Base-by-base conservation (phyloP, 2,113 vertebrate genomes). In the Monopterus albus region DNA sequence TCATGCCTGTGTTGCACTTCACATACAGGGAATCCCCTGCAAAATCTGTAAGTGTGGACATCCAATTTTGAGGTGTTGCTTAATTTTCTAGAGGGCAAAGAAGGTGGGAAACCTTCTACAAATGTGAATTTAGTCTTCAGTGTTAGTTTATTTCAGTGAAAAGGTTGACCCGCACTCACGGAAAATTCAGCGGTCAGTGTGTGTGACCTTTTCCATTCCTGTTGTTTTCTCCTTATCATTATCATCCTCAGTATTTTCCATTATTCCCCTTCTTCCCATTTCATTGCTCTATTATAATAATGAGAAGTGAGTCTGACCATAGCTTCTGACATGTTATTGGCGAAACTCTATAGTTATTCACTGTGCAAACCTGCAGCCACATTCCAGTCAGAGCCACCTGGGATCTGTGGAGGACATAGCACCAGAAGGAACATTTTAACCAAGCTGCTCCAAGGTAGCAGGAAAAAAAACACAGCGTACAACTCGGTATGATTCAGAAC, bases 391-490 rank as follows among this genome's bases (percentile, higher is more conserved):
- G 39, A 70, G 51, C 56, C 76, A 28, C 46, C 26, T 0, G 68
- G 71, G 74, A 68, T 57, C 60, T 10, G 65, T 11, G 70, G 87
- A 79, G 65, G 82, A 81, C 46, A 0, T 35, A n/a, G 29, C 63
- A 64, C 23, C 63, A 59, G 49, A 56, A 50, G 35, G 69, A 88
- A 65, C 33, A 13, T 66, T 75, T 59, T 55, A 42, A 67, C 58
- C 49, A 5, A 72, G 58, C 81, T 29, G 70, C 42, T 74, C 53
- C 35, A 43, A 76, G 67, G 38, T 42, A 74, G 57, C 61, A 36
- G 76, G 46, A 58, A 66, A 72, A 61, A 80, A 55, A 49, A n/a
- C 26, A 31, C 56, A 47, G 58, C 4, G 62, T 26, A 55, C 38
- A 56, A 43, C 59, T 42, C 46, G 18, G 33, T 7, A 6, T 58